Base-by-base conservation (phyloP, 2,888 invertebrate species). In the Coenonympha arcania region DNA sequence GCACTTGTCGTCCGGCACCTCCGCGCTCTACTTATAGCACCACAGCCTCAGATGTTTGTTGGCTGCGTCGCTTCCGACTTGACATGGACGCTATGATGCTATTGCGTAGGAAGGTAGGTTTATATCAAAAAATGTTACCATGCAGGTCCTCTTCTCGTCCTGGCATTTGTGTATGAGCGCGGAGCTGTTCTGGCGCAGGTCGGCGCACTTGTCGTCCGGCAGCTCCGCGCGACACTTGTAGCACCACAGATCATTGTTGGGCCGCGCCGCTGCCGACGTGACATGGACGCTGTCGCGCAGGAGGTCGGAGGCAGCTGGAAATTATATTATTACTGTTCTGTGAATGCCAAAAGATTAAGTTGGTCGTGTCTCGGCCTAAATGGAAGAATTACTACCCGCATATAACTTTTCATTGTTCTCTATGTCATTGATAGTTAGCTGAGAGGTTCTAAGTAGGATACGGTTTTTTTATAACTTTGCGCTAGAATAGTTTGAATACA, bases 181-280 rank as follows among this genome's bases (percentile, higher is more conserved):
- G 0, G 89, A 88, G 63, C 89, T 87, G 48, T 88, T 89, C 18
- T 87, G 81, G 0, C 87, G 76, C 9, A 93, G 78, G 65, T 92
- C 90, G 3, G 91, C 88, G 65, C 95, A 95, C 63, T 86, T 85
- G 55, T 92, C 91, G 4, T 92, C 93, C 30, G 92, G 90, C 4
- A 89, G 89, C 82, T 94, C 92, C 0, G 93, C 93, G 62, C 93
- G 90, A 73, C 95, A 95, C 59, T 89, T 88, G 78, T 93, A 94
- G 77, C 95, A 95, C 89, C 91, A 93, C 46, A 95, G 87, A 71
- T 94, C 92, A 75, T 93, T 93, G 61, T 89, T 89, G 57, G 92
- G 92, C 68, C 93, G 90, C 20, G 91, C 90, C 18, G 95, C 94
- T 30, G 92, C 93, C 56, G 92, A 92, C 0, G 95, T 95, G 63